phyloP scores from a whole-genome alignment of 2,797 vertebrate species.

The Anguilla pacifica region DNA sequence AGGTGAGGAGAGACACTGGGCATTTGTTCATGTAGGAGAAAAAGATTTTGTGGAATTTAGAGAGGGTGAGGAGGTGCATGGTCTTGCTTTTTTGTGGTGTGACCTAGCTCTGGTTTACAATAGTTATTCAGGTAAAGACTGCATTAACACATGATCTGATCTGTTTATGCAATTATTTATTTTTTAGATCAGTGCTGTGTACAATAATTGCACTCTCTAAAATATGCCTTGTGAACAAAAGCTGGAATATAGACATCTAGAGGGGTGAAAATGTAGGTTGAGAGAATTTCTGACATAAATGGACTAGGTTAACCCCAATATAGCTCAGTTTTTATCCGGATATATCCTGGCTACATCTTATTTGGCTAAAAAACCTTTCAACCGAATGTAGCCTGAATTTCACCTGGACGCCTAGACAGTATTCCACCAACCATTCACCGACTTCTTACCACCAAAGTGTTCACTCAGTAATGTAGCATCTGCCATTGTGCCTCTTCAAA shows the following conservation, averaged over 20 bases:
- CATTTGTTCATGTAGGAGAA: background rate
- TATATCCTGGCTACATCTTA: too few species aligned
- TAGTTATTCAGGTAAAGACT: background rate
- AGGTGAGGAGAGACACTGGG: background rate
- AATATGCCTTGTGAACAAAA: too few species aligned
- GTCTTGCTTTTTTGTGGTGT: background rate
- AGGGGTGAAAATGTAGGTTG: too few species aligned
- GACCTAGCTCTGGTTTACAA: background rate
- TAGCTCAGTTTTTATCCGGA: too few species aligned
- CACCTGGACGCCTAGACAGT: too few species aligned
- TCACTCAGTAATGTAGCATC: background rate
- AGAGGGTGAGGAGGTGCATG: background rate
- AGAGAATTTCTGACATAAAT: too few species aligned
- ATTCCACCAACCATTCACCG: too few species aligned
- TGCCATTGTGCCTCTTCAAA: background rate
- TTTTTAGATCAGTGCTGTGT: background rate
- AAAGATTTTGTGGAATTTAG: background rate
- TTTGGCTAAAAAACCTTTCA: too few species aligned
- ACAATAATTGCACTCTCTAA: background rate
- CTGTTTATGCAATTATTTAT: background rate
- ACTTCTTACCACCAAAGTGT: too few species aligned
- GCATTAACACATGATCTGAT: background rate
- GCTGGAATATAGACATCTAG: too few species aligned
- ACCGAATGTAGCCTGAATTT: too few species aligned
- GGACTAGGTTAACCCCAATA: too few species aligned